Conservation (phyloP, 2,797 vertebrate genomes). For the Falco novaeseelandiae region DNA sequence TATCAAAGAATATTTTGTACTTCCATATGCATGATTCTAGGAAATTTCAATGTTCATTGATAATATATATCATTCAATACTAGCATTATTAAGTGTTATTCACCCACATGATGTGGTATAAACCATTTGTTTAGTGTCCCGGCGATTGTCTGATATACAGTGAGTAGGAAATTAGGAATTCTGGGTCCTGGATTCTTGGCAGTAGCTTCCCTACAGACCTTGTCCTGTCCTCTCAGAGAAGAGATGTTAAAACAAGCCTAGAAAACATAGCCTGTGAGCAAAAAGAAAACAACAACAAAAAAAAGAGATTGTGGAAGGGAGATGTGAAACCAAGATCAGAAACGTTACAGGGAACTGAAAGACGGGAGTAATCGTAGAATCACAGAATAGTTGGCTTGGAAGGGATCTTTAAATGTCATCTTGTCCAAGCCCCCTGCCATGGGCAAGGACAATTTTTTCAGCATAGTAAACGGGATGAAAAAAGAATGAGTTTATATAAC, state of each 20-base stretch:
- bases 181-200: neutral
- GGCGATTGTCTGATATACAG: neutral
- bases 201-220: neutral
- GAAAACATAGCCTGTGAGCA: neutral
- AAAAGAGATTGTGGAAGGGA: neutral
- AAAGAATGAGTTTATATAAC: neutral
- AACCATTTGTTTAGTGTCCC: neutral
- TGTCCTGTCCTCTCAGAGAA: neutral
- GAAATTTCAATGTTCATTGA: neutral
- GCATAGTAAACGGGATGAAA: neutral
- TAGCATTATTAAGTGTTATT: neutral
- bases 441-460: neutral
- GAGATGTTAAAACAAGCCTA: neutral
- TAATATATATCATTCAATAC: neutral
- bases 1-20: neutral
- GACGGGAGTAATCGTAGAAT: neutral
- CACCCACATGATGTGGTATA: neutral
- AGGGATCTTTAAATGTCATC: neutral
- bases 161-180: neutral
- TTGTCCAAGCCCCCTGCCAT: neutral
- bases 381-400: neutral
- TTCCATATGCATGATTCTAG: neutral
- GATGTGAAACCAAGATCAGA: neutral
- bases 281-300: neutral
- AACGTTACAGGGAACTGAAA: neutral